Evolutionary conservation across 1,140 invertebrate genomes (phyloP).

Genomic region (Bombus confusus): DNA sequence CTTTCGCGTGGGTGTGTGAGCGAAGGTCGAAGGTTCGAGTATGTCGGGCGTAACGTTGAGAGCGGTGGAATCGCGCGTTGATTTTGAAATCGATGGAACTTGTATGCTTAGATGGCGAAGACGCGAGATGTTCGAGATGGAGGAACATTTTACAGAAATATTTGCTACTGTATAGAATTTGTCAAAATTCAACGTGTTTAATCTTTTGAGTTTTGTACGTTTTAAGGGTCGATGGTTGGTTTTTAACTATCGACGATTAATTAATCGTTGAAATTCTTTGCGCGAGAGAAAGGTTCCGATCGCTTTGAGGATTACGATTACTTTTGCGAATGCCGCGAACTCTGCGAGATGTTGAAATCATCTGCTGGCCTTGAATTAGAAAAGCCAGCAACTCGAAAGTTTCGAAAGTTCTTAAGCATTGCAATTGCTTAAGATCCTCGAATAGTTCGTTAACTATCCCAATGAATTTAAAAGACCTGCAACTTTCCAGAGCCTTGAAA

Average conservation of each 20-base stretch:
- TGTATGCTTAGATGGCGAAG: no score
- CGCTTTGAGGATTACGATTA: background rate
- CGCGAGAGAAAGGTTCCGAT: no score
- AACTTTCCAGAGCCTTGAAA: background rate
- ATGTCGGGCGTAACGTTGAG: no score
- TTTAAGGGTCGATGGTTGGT: no score
- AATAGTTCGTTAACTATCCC: constrained; percentile 29
- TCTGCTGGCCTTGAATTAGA: background rate
- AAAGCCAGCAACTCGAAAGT: background rate
- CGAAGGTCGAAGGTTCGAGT: no score
- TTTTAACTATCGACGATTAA: background rate
- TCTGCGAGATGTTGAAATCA: background rate
- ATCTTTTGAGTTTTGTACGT: no score
- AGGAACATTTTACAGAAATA: no score
- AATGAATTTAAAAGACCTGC: background rate
- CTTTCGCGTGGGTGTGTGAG: background rate
- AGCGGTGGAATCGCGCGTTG: no score
- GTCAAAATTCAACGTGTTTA: fast-evolving
- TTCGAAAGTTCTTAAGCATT: background rate
- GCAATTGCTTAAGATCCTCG: constrained; percentile 8
- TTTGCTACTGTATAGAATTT: no score
- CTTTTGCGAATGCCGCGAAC: background rate
- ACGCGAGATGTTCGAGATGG: no score
- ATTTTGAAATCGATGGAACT: no score
- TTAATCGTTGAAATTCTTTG: background rate